These are phyloP conservation scores for Neotoxoptera formosana DNA, from an alignment of 1,140 invertebrate species.

Conservation along the genomic window DNA sequence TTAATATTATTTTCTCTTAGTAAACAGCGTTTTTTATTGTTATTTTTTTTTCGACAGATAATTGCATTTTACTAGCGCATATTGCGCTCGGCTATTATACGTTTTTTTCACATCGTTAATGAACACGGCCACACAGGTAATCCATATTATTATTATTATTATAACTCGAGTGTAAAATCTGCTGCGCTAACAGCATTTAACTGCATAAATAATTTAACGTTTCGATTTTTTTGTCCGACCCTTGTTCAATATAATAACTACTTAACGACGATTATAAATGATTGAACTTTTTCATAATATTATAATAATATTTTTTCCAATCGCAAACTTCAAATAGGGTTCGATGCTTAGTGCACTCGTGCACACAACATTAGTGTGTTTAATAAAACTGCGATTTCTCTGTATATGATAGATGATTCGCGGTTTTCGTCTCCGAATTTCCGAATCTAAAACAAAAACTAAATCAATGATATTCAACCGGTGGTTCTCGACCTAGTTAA, in stretches of 20 bases:
- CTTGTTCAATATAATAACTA: background rate
- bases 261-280: background rate
- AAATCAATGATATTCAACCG: too few relatives aligned
- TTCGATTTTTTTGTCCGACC: background rate
- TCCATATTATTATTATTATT: too few relatives aligned
- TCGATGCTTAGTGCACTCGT: too few relatives aligned
- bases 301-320: too few relatives aligned
- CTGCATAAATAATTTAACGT: background rate
- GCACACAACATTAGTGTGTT: background rate
- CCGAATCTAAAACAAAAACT: background rate
- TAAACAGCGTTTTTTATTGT: background rate
- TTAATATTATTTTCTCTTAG: background rate
- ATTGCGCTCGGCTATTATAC: background rate
- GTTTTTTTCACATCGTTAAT: background rate
- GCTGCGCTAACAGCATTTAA: background rate
- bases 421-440: background rate
- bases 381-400: background rate
- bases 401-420: background rate
- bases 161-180: slow-evolving; percentile 12
- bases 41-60: background rate
- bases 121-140: background rate
- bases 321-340: too few relatives aligned
- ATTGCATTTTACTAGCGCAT: background rate
- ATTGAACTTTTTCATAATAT: background rate
- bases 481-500: background rate